Base-by-base conservation (phyloP, 1,140 invertebrate species). In the Nebria ingens region DNA sequence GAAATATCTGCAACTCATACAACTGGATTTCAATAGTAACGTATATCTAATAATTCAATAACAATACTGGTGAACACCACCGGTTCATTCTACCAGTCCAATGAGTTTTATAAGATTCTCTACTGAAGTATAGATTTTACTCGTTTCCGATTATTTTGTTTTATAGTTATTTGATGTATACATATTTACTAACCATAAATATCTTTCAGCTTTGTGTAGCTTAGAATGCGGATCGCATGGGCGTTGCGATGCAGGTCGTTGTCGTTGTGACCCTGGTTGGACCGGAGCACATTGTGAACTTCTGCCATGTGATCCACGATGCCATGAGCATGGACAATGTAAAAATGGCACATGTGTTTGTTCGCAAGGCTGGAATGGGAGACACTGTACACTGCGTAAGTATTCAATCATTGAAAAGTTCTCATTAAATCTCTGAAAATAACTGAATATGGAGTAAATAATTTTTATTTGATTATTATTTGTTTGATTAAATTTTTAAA, bases 321-420 rank as follows among this genome's bases (percentile, higher is more conserved):
- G 93, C 68, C 83, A 84, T n/a, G 90, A 94, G 62, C 91, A 94
- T 65, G 96, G 97, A 0, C 89, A 93, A 69, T 99, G 97, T 73
- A 87, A 91, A 67, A 97, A 98, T 71, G 96, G 96, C 23, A 96
- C 91, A 20, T 99, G 96, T 71, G 85, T 94, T 42, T 98, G 96
- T 71, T 86, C 89, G 17, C 89, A 92, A 71, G 96, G 96, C 54
- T 98, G 94, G 94, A 98, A 97, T 74, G 95, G 95, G 58, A 82
- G 87, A 64, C 93, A 96, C 67, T 98, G 95, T 73, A 95, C 93
- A 23, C 71, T 97, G 63, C 89, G 94, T 97, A 82, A 89, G 88
- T 84, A 64, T n/a, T n/a, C n/a, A n/a, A n/a, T n/a, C n/a, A n/a
- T n/a, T n/a, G n/a, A n/a, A n/a, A n/a, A n/a, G n/a, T n/a, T n/a